A percentile compares a stretch with the other conserved stretches of the same genome.
phyloP scores from a whole-genome alignment of 2,797 vertebrate genomes.

The Myotis findleyi region DNA sequence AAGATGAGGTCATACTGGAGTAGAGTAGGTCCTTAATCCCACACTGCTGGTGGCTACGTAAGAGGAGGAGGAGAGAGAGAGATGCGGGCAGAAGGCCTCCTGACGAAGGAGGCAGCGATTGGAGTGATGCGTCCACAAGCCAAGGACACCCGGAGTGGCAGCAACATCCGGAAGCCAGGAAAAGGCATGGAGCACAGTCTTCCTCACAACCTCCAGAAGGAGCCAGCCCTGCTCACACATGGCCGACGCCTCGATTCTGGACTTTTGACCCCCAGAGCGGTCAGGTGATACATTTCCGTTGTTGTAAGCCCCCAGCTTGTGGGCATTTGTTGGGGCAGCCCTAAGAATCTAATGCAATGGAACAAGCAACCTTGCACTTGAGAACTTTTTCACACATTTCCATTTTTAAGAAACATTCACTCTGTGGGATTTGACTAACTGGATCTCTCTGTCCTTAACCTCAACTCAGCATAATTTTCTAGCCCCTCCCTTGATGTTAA shows the following conservation, averaged over 20 bases:
- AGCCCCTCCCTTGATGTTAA: not conserved
- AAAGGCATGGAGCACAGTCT: too few species aligned
- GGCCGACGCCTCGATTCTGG: not conserved
- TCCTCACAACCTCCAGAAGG: not conserved
- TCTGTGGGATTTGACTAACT: not conserved
- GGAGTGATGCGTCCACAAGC: fast-evolving
- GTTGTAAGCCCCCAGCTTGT: not conserved
- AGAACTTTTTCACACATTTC: not conserved
- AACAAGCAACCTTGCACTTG: not conserved
- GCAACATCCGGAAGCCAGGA: not conserved
- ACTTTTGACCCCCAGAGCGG: not conserved
- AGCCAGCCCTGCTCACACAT: fast-evolving
- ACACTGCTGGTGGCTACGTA: not conserved
- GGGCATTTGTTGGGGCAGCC: not conserved
- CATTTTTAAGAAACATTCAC: not conserved
- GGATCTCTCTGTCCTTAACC: not conserved
- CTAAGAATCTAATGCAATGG: not conserved
- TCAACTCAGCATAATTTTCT: not conserved
- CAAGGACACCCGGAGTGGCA: not conserved
- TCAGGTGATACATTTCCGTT: not conserved
- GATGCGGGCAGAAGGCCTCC: not conserved
- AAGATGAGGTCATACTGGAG: not conserved
- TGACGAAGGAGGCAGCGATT: not conserved
- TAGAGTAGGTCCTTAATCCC: not conserved
- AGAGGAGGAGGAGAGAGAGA: not conserved